Evolutionary conservation across 2,113 vertebrate species (phyloP), one percentile per base, ranked within the genome.

Genomic region (Neogale vison): DNA sequence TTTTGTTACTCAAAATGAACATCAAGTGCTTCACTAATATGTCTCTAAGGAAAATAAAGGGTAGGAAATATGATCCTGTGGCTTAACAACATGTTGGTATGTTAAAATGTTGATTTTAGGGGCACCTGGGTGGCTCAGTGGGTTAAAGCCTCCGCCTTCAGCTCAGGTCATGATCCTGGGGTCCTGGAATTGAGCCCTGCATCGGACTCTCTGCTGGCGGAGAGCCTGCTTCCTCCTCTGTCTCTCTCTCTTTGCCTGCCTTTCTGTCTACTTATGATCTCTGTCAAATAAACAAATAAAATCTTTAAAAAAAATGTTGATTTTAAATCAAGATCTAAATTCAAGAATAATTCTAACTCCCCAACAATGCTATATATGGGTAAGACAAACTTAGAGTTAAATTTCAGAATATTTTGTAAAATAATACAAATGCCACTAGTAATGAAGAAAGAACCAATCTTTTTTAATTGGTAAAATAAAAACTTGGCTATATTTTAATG

Each of bases 1-100:
- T 17, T 71, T 88, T 90, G 94, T 92, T 67, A 97, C 90, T 89
- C 80, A 95, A 90, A 85, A 34, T 86, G 14, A 57, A 83, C 31
- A 92, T n/a, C 39, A 67, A 34, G n/a, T 59, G 6, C 29, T 72
- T 95, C 96, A 97, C 47, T 84, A 10, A 79, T 7, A 29, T 11
- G 31, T 90, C 88, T 87, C 76, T 82, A n/a, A 90, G 15, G 76
- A 97, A 36, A 96, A 67, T 9, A 96, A 79, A 85, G 76, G 6
- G 42, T 45, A 67, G 7, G 36, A 83, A 88, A 45, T 69, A 10
- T 17, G n/a, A 42, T 4, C 91, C 55, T 94, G 57, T 34, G 45
- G 9, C 76, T 96, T 83, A 90, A 96, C 88, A 96, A 67, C 23
- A 57, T 20, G 47, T 63, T 47, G 42, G 26, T 31, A 77, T 47